A percentile compares a stretch with the other conserved stretches of the same genome.
Evolutionary conservation across 2,113 vertebrate species (phyloP).

Genomic region (Regulus satrapa): DNA sequence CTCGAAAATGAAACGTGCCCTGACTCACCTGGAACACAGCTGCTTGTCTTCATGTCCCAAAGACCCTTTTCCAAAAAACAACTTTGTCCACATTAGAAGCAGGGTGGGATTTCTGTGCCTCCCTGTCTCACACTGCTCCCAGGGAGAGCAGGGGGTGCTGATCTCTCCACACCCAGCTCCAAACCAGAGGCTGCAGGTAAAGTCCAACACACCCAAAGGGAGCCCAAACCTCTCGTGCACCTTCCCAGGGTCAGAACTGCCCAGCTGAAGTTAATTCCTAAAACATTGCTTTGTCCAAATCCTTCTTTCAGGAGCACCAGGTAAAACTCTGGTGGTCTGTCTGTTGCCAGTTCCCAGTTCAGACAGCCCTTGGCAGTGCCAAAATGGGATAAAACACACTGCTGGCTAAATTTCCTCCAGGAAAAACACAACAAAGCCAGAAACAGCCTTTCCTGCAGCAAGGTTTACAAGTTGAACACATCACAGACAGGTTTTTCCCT

Average conservation of each 20-base stretch:
- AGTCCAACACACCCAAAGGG: background rate
- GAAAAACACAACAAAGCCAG: background rate
- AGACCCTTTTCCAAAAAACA: background rate
- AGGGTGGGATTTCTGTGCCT: background rate
- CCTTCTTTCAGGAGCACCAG: background rate
- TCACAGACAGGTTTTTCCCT: background rate
- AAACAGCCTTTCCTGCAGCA: background rate
- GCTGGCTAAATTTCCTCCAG: background rate
- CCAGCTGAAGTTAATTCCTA: too few relatives aligned
- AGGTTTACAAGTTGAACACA: background rate
- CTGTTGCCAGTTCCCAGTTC: background rate
- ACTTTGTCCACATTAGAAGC: background rate
- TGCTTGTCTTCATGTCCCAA: background rate
- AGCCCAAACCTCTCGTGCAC: background rate
- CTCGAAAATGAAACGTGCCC: background rate
- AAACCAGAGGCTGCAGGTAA: background rate
- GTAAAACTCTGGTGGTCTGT: fast-evolving
- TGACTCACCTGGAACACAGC: background rate
- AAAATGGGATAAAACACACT: background rate
- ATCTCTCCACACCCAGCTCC: background rate
- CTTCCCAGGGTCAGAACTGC: background rate
- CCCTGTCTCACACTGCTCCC: fast-evolving
- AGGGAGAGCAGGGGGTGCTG: background rate
- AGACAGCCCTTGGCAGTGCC: background rate
- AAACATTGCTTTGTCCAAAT: background rate